phyloP scores from a whole-genome alignment of 2,888 invertebrate genomes.

The Andricus quercusramuli region DNA sequence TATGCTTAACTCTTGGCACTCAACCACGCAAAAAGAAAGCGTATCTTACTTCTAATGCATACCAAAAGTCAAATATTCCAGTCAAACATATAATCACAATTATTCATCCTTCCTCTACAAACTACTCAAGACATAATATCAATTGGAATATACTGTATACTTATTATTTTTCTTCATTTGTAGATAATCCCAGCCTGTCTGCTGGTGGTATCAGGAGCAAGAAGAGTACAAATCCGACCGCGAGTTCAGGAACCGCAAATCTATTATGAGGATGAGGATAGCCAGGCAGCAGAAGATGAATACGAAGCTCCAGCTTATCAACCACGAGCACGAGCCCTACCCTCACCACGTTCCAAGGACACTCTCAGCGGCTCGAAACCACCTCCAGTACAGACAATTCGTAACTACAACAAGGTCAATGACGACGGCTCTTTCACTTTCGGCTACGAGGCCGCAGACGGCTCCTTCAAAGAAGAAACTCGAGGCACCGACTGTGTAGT shows the following conservation, averaged over 20 bases:
- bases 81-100: not conserved
- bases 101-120: not conserved
- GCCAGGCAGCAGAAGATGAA: conserved; percentile 68
- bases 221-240: conserved; percentile 80
- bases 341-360: conserved; percentile 81
- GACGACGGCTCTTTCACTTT: conserved; percentile 92
- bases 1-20: not conserved
- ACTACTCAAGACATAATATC: not conserved
- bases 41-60: not conserved
- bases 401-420: conserved; percentile 91
- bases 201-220: conserved; percentile 74
- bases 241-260: conserved; percentile 77
- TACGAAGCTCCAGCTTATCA: conserved; percentile 69
- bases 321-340: conserved; percentile 74
- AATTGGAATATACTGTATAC: not conserved
- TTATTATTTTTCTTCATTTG: not conserved
- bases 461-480: conserved; percentile 92
- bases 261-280: conserved; percentile 78
- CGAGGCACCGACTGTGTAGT: conserved; percentile 92
- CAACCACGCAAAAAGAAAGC: conserved; percentile 11
- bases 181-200: conserved; percentile 73
- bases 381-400: conserved; percentile 90
- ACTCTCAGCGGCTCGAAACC: conserved; percentile 80
- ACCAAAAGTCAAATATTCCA: not conserved
- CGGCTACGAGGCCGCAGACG: conserved; percentile 91